A percentile compares a stretch with the other conserved stretches of the same genome.
Conservation (phyloP, 2,888 invertebrate genomes). For the Aspidapion aeneum region DNA sequence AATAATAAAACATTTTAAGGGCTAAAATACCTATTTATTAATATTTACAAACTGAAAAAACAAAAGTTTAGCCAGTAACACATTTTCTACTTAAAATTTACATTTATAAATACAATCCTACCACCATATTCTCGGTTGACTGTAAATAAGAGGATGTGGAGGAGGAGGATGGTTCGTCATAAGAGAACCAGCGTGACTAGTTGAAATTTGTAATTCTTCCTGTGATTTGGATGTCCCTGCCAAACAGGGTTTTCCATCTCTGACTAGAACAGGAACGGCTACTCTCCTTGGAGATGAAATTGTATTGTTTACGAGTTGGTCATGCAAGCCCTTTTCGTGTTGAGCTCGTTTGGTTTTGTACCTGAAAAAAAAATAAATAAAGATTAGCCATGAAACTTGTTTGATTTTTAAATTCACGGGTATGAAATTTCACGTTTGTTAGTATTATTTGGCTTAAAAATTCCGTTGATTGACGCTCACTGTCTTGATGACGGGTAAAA, state of each 20-base stretch:
- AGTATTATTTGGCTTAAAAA: too few relatives aligned
- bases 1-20: too few relatives aligned
- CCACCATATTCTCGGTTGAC: slow-evolving; percentile 47
- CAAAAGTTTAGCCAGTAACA: too few relatives aligned
- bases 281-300: slow-evolving; percentile 83
- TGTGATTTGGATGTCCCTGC: slow-evolving; percentile 50
- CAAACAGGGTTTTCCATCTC: slow-evolving; percentile 90
- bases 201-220: slow-evolving; percentile 38
- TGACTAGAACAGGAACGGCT: slow-evolving; percentile 90
- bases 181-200: slow-evolving; percentile 31
- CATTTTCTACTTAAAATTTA: too few relatives aligned
- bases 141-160: slow-evolving; percentile 47
- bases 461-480: too few relatives aligned
- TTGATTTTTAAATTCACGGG: too few relatives aligned
- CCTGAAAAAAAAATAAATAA: slow-evolving; percentile 43
- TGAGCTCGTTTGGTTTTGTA: slow-evolving; percentile 99
- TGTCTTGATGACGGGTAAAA: too few relatives aligned
- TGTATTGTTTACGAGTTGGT: slow-evolving; percentile 48
- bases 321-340: slow-evolving; percentile 82
- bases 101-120: too few relatives aligned
- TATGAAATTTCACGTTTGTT: too few relatives aligned
- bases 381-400: too few relatives aligned
- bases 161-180: slow-evolving; percentile 42
- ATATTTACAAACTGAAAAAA: too few relatives aligned
- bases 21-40: too few relatives aligned